Conservation (phyloP, 2,888 invertebrate species). For the Pantelozetes paolii region DNA sequence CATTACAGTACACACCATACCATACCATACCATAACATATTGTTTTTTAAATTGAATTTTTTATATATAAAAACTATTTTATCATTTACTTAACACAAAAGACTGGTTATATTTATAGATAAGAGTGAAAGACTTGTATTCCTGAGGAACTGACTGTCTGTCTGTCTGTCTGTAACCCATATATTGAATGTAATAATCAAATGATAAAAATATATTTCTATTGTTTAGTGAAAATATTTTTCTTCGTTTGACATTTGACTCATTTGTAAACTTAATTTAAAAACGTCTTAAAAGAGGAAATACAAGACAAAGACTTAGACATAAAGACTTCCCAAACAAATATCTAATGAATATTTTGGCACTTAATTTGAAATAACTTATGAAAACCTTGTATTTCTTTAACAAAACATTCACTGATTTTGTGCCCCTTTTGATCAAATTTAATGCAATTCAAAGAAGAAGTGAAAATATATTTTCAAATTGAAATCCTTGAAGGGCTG, state of each 20-base stretch:
- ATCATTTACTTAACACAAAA: background rate
- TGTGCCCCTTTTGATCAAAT: background rate
- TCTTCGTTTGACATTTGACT: slow-evolving; percentile 28
- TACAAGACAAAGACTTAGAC: background rate
- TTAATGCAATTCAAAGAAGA: background rate
- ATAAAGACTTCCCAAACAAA: background rate
- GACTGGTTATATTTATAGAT: background rate
- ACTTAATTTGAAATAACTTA: background rate
- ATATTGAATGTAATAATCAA: background rate
- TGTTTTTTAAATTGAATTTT: slow-evolving; percentile 18
- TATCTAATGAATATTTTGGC: background rate
- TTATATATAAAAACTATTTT: background rate
- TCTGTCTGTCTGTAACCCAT: background rate
- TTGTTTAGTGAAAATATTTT: background rate
- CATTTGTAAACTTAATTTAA: slow-evolving; percentile 30
- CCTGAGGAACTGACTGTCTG: background rate
- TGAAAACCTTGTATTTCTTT: background rate
- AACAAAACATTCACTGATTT: background rate
- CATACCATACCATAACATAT: background rate
- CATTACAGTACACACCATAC: too few relatives aligned
- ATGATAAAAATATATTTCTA: slow-evolving; percentile 10
- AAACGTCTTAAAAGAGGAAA: slow-evolving; percentile 17
- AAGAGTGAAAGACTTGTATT: background rate
- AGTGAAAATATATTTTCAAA: background rate
- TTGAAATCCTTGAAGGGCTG: slow-evolving; percentile 22